Percentiles rank a stretch among this genome's conserved stretches.
phyloP scores from a whole-genome alignment of 2,888 invertebrate species.

The Congeria kusceri region DNA sequence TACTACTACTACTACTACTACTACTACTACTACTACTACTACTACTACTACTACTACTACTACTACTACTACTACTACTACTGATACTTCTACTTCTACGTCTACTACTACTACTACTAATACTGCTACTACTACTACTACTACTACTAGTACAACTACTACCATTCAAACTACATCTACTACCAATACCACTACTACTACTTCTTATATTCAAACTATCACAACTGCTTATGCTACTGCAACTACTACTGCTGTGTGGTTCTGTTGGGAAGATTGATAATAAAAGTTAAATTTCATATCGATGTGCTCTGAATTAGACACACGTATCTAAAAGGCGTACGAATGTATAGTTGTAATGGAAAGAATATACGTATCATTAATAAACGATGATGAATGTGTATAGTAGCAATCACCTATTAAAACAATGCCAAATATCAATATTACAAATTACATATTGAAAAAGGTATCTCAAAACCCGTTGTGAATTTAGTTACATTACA shows the following conservation, averaged over 20 bases:
- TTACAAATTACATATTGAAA: too few relatives aligned
- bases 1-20: slow-evolving; percentile 10
- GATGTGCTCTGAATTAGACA: too few relatives aligned
- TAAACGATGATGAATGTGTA: too few relatives aligned
- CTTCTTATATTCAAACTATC: not conserved
- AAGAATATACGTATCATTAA: too few relatives aligned
- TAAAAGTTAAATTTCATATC: too few relatives aligned
- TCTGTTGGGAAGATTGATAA: too few relatives aligned
- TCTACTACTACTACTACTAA: not conserved
- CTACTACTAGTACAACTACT: slow-evolving; percentile 5
- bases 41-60: slow-evolving; percentile 10
- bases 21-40: slow-evolving; percentile 10
- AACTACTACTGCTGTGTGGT: not conserved
- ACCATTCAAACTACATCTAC: not conserved
- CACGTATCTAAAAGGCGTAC: too few relatives aligned
- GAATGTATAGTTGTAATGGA: too few relatives aligned
- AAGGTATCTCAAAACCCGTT: too few relatives aligned
- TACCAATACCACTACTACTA: slow-evolving; percentile 3
- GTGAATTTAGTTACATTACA: too few relatives aligned
- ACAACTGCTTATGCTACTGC: not conserved
- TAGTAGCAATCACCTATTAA: too few relatives aligned
- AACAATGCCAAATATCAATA: too few relatives aligned
- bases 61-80: slow-evolving; percentile 1
- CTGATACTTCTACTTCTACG: not conserved
- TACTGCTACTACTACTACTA: slow-evolving; percentile 6